A percentile compares a stretch with the other conserved stretches of the same genome.
These are phyloP conservation scores for Acanthurus lineatus DNA, from an alignment of 2,797 vertebrate genomes.

Conservation along the genomic window DNA sequence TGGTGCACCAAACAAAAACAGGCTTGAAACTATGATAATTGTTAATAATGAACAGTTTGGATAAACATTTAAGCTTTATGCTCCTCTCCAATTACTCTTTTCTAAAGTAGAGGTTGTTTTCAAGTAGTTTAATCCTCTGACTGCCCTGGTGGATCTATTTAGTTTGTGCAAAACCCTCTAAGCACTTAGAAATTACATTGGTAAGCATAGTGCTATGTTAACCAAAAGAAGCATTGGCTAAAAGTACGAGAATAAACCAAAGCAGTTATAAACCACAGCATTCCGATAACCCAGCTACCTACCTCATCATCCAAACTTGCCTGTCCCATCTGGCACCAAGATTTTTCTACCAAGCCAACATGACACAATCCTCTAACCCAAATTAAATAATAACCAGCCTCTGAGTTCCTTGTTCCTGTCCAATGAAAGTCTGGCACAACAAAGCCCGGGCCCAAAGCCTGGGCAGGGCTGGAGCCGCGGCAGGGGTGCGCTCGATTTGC, in stretches of 20 bases:
- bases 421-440: background rate
- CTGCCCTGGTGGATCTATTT: no score
- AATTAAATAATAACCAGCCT: conserved; percentile 1
- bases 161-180: no score
- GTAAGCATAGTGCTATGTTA: no score
- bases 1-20: background rate
- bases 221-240: no score
- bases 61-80: background rate
- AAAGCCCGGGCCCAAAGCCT: conserved; percentile 6
- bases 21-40: background rate
- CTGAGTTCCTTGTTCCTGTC: background rate
- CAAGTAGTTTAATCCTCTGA: no score
- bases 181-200: no score
- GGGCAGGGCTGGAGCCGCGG: background rate
- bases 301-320: background rate
- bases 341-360: conserved; percentile 8
- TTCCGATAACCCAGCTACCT: background rate
- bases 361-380: conserved; percentile 13
- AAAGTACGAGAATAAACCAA: no score
- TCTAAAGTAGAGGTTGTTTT: no score
- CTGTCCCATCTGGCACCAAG: conserved; percentile 6
- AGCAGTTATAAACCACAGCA: no score
- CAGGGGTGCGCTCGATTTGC: conserved; percentile 4
- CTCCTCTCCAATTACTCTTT: no score
- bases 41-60: background rate